Percentiles rank a stretch among this genome's conserved stretches.
Evolutionary conservation across 2,113 vertebrate genomes (phyloP).

Genomic region (Bagarius yarrelli): DNA sequence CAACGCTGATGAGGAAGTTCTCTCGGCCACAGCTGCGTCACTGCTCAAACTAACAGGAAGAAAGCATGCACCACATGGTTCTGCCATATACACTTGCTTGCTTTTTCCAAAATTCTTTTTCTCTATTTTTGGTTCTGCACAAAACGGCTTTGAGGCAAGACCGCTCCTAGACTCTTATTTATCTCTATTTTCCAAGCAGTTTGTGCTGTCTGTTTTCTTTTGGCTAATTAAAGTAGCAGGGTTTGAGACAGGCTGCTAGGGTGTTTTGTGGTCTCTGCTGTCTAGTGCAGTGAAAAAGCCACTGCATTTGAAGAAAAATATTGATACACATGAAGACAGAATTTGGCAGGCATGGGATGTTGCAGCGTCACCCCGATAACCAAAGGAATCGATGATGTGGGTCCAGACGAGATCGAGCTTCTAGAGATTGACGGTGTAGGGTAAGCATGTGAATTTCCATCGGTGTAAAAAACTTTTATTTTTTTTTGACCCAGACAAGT

Average conservation of each 20-base stretch:
- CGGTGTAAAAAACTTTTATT: neutral
- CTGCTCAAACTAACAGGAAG: slow-evolving; percentile 67
- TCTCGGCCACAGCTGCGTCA: slow-evolving; percentile 51
- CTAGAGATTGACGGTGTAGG: slow-evolving; percentile 68
- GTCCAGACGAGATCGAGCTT: slow-evolving; percentile 77
- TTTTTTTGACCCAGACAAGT: neutral
- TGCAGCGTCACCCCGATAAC: slow-evolving; percentile 76
- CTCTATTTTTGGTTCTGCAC: neutral
- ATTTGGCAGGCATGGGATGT: slow-evolving; percentile 72
- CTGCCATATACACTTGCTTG: neutral
- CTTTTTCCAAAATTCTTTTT: neutral
- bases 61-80: slow-evolving; percentile 51
- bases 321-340: slow-evolving; percentile 19
- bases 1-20: slow-evolving; percentile 60
- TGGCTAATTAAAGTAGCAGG: slow-evolving; percentile 31
- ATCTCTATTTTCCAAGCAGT: neutral
- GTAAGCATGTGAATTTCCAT: slow-evolving; percentile 62
- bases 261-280: slow-evolving; percentile 65
- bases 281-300: slow-evolving; percentile 41
- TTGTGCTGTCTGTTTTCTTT: slow-evolving; percentile 19
- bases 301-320: slow-evolving; percentile 44
- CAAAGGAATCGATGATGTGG: slow-evolving; percentile 69
- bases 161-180: neutral
- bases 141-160: neutral
- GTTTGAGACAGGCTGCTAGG: slow-evolving; percentile 54